Conservation (phyloP, 2,797 vertebrate genomes). For the Trachurus trachurus region DNA sequence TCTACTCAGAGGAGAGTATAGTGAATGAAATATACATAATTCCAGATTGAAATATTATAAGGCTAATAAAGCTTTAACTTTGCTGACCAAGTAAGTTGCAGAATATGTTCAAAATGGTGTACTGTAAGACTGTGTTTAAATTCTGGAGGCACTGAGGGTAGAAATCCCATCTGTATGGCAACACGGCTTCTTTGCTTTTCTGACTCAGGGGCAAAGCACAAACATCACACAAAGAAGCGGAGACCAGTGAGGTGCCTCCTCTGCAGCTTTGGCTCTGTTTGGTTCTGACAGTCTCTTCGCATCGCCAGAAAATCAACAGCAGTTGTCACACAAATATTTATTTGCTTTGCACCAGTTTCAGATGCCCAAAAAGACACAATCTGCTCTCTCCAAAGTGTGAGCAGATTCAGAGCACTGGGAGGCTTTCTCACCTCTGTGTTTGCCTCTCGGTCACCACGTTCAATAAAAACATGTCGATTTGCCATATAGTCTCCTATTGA, state of each 20-base stretch:
- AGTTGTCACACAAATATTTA: conserved; percentile 24
- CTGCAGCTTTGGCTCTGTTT: conserved; percentile 21
- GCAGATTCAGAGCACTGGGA: conserved; percentile 1
- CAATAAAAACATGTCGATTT: conserved; percentile 30
- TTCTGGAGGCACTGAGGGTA: conserved; percentile 27
- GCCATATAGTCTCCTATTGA: background rate
- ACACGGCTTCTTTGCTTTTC: conserved; percentile 24
- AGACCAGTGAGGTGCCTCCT: conserved; percentile 10
- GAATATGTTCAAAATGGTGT: conserved; percentile 6
- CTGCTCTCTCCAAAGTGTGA: conserved; percentile 23
- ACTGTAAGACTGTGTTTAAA: conserved; percentile 18
- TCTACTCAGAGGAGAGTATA: background rate
- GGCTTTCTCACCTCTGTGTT: conserved; percentile 18
- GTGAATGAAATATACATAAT: conserved; percentile 1
- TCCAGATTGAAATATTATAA: background rate
- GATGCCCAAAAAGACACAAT: conserved; percentile 26
- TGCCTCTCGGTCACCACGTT: conserved; percentile 15
- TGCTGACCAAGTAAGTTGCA: conserved; percentile 1
- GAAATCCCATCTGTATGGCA: conserved; percentile 42
- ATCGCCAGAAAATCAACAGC: conserved; percentile 9
- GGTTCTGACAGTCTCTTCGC: conserved; percentile 19
- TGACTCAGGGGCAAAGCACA: conserved; percentile 40
- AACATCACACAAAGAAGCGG: conserved; percentile 21
- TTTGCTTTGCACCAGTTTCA: conserved; percentile 25
- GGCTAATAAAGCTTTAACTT: background rate